Evolutionary conservation across 2,888 invertebrate species (phyloP).

Genomic region (Gymnocheta viridis): DNA sequence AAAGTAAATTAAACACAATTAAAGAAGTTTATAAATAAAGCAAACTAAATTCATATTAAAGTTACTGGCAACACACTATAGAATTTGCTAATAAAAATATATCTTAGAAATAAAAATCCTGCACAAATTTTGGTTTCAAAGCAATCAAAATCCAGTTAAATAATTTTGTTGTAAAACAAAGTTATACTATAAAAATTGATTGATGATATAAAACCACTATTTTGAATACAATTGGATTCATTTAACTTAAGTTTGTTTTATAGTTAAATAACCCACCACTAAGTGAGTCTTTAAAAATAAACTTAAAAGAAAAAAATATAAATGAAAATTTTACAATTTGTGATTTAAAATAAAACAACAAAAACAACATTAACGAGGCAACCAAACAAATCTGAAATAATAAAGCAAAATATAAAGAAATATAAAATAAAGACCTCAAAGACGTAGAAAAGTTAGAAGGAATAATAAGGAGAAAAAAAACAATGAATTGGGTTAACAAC

Average conservation of each 20-base stretch:
- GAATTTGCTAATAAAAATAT: too few relatives aligned
- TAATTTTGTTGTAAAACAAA: too few relatives aligned
- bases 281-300: slow-evolving; percentile 19
- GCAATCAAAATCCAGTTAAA: too few relatives aligned
- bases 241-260: too few relatives aligned
- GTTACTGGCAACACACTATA: too few relatives aligned
- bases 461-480: slow-evolving; percentile 7
- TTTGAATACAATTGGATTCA: too few relatives aligned
- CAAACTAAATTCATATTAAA: not conserved
- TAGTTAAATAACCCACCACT: not conserved
- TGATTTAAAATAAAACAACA: slow-evolving; percentile 13
- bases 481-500: slow-evolving; percentile 73
- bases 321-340: too few relatives aligned
- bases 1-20: not conserved
- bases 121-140: too few relatives aligned
- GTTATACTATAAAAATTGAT: too few relatives aligned
- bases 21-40: not conserved
- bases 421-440: slow-evolving; percentile 1
- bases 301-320: not conserved
- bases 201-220: too few relatives aligned
- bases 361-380: not conserved
- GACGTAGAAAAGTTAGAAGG: not conserved
- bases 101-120: too few relatives aligned
- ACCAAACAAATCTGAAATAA: slow-evolving; percentile 5
- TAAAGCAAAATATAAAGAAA: slow-evolving; percentile 13